phyloP scores from a whole-genome alignment of 2,113 vertebrate genomes.

The Rhinichthys klamathensis region DNA sequence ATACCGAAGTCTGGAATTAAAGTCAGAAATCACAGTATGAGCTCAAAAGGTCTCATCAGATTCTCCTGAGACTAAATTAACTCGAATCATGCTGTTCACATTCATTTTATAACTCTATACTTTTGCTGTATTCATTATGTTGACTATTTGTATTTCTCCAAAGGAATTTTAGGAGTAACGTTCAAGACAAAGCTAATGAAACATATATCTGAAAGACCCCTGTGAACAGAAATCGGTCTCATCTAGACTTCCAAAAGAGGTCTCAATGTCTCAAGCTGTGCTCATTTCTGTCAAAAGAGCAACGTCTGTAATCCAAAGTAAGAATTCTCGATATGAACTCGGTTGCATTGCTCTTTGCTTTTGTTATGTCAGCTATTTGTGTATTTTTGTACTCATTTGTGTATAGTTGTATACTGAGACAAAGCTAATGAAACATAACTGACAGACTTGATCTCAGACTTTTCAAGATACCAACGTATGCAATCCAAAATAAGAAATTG shows the following conservation, averaged over 20 bases:
- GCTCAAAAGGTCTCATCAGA: not conserved
- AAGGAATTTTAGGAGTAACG: not conserved
- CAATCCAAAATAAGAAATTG: not conserved
- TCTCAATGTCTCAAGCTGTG: not conserved
- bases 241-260: not conserved
- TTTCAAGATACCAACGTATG: not conserved
- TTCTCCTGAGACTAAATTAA: not conserved
- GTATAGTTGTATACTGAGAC: not conserved
- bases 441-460: not conserved
- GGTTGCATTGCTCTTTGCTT: no score
- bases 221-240: not conserved
- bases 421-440: not conserved
- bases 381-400: not conserved
- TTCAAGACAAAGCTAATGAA: not conserved
- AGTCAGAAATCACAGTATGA: not conserved
- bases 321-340: not conserved
- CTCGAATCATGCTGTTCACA: not conserved
- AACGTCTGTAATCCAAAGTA: not conserved
- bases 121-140: not conserved
- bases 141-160: not conserved
- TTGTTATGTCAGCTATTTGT: no score
- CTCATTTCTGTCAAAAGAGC: not conserved
- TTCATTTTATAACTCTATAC: not conserved
- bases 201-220: not conserved
- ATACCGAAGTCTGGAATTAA: not conserved